Evolutionary conservation across 2,888 invertebrate genomes (phyloP).

Genomic region (Tridacna crocea): DNA sequence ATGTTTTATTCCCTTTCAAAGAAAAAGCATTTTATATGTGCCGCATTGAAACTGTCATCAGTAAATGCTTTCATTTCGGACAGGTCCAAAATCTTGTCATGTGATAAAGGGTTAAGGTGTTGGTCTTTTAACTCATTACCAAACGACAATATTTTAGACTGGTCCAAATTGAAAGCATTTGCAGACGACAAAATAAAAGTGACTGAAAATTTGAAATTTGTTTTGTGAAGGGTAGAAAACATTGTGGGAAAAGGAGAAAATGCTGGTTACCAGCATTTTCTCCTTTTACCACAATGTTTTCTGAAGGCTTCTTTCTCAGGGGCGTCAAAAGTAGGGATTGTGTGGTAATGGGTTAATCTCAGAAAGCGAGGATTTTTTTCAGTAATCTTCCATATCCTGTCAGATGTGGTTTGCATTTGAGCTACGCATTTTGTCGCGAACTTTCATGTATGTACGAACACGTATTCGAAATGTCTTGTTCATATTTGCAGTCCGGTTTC

Average conservation of each 20-base stretch:
- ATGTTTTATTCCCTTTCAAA: neutral
- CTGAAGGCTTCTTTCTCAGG: neutral
- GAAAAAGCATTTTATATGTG: neutral
- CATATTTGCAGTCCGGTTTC: constrained; percentile 79
- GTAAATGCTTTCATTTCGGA: too few species aligned
- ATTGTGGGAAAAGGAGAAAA: neutral
- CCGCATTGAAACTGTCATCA: neutral
- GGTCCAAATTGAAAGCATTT: too few species aligned
- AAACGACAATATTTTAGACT: too few species aligned
- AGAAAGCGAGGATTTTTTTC: too few species aligned
- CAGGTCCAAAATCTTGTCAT: too few species aligned
- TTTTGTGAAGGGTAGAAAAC: neutral
- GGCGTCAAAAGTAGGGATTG: too few species aligned
- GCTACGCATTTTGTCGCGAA: too few species aligned
- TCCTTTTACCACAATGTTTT: neutral
- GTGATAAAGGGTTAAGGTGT: too few species aligned
- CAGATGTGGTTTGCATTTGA: too few species aligned
- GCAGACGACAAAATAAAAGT: too few species aligned
- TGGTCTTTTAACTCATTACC: too few species aligned
- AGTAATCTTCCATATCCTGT: neutral
- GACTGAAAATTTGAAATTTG: neutral
- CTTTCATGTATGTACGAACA: neutral
- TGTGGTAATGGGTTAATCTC: too few species aligned
- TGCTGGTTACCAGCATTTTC: neutral
- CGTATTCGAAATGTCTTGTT: neutral